phyloP scores from a whole-genome alignment of 2,113 vertebrate species.

The Xiphophorus maculatus region DNA sequence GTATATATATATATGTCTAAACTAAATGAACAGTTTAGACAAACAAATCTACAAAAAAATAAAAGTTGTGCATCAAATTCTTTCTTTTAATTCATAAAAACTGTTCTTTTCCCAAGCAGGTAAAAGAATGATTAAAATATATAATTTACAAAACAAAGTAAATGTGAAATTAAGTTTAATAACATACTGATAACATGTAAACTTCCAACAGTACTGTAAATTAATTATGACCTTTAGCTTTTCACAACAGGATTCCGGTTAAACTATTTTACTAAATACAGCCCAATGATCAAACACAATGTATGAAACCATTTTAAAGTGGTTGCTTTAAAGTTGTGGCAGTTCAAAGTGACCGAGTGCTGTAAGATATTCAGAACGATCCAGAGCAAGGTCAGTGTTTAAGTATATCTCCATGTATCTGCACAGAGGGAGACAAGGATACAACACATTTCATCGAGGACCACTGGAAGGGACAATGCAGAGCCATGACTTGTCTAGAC shows the following conservation, averaged over 20 bases:
- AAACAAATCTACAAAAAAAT: no score
- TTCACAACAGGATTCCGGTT: constrained; percentile 6
- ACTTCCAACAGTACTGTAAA: constrained; percentile 8
- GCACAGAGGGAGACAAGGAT: constrained; percentile 72
- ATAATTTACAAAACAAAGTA: no score
- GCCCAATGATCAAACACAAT: constrained; percentile 44
- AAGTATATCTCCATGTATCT: constrained; percentile 73
- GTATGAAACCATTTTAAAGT: constrained; percentile 78
- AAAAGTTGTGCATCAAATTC: no score
- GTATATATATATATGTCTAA: no score
- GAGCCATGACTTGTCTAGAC: constrained; percentile 81
- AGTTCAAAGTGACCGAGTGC: constrained; percentile 79
- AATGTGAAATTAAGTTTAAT: no score
- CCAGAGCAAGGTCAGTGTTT: constrained; percentile 78
- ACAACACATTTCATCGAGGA: constrained; percentile 77
- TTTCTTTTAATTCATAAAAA: no score
- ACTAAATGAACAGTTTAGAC: no score
- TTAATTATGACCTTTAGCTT: constrained; percentile 9
- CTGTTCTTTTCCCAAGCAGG: no score
- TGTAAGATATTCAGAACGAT: constrained; percentile 80
- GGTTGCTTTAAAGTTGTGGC: constrained; percentile 78
- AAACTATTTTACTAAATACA: constrained; percentile 26
- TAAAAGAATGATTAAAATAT: no score
- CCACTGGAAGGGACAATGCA: constrained; percentile 72
- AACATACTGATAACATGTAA: no score